Base-by-base conservation (phyloP, 2,797 vertebrate genomes). In the Sebastes taczanowskii region DNA sequence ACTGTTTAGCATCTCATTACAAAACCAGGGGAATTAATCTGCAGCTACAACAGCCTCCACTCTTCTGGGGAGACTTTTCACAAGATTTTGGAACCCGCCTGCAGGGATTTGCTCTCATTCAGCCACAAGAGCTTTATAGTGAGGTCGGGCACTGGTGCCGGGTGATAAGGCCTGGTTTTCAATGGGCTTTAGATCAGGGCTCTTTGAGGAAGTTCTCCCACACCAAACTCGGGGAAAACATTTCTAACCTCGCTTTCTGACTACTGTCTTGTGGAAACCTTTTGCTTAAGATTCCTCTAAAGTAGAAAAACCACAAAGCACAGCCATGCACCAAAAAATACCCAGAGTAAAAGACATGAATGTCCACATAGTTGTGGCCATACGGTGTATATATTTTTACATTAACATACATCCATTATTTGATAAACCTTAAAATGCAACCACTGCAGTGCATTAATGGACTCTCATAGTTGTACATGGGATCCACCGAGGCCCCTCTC, bases 401-500 rank as follows among this genome's bases (percentile, higher is more conserved):
- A 83, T 68, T 56, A 53, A 71, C 59, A 56, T 7, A 34, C 23
- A 74, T 61, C 38, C 49, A 65, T 62, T 68, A 68, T 76, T 71
- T 63, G 49, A 71, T 52, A n/a, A n/a, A 49, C 34, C 34, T 46
- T 14, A 77, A 74, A 77, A 70, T 52, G 72, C 66, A 49, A 75
- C 18, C 62, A 46, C 68, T 78, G 86, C 77, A 10, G 68, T 23
- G 60, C 49, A 63, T 81, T 23, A 23, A 55, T 13, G n/a, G 9
- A 55, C 61, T 23, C 32, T 83, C 81, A 67, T 60, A 67, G 81
- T 38, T n/a, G 62, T 74, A 66, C 78, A 83, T 72, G 79, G 84
- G 85, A 85, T 77, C 89, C 78, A 70, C 68, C 23, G 77, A 80
- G 73, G 64, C 81, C 84, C 1, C 73, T 78, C 86, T 81, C 86